Base-by-base conservation (phyloP, 2,113 vertebrate species). In the Marmota flaviventris region DNA sequence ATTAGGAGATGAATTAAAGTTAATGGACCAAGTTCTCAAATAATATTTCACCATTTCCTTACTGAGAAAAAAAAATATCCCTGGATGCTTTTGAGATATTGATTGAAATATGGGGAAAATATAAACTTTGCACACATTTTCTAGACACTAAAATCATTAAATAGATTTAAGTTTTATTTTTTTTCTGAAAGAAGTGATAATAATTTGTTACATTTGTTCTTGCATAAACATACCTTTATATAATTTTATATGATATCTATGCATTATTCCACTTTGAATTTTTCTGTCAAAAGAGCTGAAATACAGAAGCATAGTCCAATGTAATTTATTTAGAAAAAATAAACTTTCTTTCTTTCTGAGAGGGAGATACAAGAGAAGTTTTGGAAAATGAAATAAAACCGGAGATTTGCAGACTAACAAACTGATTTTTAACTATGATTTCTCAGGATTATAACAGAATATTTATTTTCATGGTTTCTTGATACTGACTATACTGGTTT, bases 401-500 rank as follows among this genome's bases (percentile, higher is more conserved):
- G n/a, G n/a, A n/a, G n/a, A n/a, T n/a, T n/a, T n/a, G n/a, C n/a
- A n/a, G n/a, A n/a, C n/a, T n/a, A n/a, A n/a, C n/a, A n/a, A n/a
- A n/a, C n/a, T n/a, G n/a, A n/a, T n/a, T n/a, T n/a, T n/a, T n/a
- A n/a, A n/a, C n/a, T n/a, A n/a, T n/a, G n/a, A n/a, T 85, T 96
- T 93, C 48, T 87, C 76, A 92, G 58, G 3, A 22, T 94, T 89
- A 63, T 86, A 75, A 42, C 42, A 6, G 22, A 69, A 88, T 91
- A 91, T 79, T 92, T 84, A 69, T 16, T 83, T 93, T 73, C 2
- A 14, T 97, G n/a, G 20, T 39, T 84, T 97, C 25, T 91, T 93
- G 58, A 78, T 93, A 81, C 65, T 91, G 94, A 86, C 39, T 67
- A 85, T 56, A 88, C 18, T 91, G 39, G 67, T 73, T 97, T 67